Evolutionary conservation across 2,113 vertebrate species (phyloP).

Genomic region (Antechinus flavipes): DNA sequence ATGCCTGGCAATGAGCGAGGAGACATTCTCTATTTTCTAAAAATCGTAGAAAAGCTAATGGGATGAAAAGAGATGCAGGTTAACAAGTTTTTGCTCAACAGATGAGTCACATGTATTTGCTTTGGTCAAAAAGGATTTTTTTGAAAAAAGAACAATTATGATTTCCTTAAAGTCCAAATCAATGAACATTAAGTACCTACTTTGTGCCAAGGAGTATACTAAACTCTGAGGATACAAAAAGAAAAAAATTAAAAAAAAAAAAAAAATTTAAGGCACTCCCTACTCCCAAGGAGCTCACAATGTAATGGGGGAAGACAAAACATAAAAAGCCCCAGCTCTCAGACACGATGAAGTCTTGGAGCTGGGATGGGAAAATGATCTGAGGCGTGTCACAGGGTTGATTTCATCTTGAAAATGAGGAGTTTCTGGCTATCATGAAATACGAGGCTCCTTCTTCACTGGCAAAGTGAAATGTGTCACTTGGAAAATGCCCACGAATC

Average conservation of each 20-base stretch:
- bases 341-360: background rate
- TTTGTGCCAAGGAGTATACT: background rate
- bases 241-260: background rate
- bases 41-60: background rate
- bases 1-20: background rate
- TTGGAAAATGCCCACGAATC: conserved; percentile 18
- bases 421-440: background rate
- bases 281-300: background rate
- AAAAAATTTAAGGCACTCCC: background rate
- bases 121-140: background rate
- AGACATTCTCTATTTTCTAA: background rate
- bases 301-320: background rate
- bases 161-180: background rate
- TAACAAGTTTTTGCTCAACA: background rate
- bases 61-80: background rate
- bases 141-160: background rate
- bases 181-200: background rate
- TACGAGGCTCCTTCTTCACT: background rate
- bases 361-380: background rate
- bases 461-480: conserved; percentile 24
- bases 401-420: background rate
- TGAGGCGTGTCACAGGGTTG: background rate
- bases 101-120: background rate
- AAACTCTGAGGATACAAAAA: background rate
- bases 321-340: background rate